Evolutionary conservation across 2,113 vertebrate genomes (phyloP).

Genomic region (Orientallactaga bullata): DNA sequence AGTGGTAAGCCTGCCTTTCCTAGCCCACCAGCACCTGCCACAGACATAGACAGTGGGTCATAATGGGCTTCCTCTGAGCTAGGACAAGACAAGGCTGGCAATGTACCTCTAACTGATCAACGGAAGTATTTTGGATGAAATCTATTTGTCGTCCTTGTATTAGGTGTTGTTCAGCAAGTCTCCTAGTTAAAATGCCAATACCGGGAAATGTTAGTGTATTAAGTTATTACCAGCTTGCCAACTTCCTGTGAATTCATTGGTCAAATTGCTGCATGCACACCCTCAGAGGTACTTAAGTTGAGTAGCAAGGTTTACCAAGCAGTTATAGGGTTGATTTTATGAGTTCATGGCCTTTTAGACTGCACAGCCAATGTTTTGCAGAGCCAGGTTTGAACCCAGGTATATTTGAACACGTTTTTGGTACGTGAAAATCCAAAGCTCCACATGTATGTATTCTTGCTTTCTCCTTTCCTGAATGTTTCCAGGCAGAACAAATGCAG

Average conservation of each 20-base stretch:
- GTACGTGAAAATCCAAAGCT: background rate
- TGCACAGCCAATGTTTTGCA: background rate
- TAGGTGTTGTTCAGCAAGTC: constrained; percentile 12
- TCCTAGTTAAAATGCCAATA: constrained; percentile 57
- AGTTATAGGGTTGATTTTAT: background rate
- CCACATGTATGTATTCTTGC: background rate
- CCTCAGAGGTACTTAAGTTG: background rate
- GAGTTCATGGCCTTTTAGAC: background rate
- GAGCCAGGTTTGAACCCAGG: background rate
- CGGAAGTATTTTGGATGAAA: background rate
- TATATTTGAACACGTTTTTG: background rate
- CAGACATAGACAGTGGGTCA: background rate
- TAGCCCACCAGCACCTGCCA: too few relatives aligned
- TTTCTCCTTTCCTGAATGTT: background rate
- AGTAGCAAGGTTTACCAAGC: background rate
- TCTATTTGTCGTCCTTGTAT: constrained; percentile 16
- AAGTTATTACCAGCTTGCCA: constrained; percentile 7
- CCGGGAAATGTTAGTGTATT: constrained; percentile 38
- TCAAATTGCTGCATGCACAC: constrained; percentile 21
- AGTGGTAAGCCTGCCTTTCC: background rate
- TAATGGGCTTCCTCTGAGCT: background rate
- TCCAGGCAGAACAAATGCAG: background rate
- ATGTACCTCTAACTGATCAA: background rate
- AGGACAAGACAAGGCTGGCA: background rate
- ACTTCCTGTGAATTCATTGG: constrained; percentile 55